Evolutionary conservation across 2,113 vertebrate species (phyloP), one percentile per base, ranked within the genome.

Genomic region (Osmerus mordax): DNA sequence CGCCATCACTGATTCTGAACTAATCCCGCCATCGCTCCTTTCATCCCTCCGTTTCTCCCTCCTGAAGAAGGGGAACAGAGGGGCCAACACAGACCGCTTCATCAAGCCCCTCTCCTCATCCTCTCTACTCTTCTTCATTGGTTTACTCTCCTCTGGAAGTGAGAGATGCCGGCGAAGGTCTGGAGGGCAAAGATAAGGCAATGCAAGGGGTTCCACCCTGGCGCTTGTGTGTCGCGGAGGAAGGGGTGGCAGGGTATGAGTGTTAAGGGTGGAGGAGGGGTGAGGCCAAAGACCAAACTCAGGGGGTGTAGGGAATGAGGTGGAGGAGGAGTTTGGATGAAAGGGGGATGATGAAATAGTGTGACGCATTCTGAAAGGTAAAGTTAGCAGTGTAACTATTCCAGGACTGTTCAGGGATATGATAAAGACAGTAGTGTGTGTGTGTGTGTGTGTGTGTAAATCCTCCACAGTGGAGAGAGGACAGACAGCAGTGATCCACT

Each of bases 181-280:
- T 82, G 77, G 73, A 76, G 76, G 69, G 67, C 67, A 76, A 78
- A 78, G 77, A 86, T 85, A 83, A 83, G 69, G 66, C 61, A 59
- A 59, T 70, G 72, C 52, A 23, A 6, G 47, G 41, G 41, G 41
- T 47, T 47, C 41, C 41, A 11, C 41, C 6, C 41, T 47, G 41
- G 41, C 2, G 41, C 9, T 47, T 47, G 41, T 11, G 41, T 47
- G 25, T 28, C 25, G 25, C 25, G 25, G 5, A 47, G 41, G 41
- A 7, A 47, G 7, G 32, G n/a, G 54, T 4, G 54, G n/a, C 15
- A 56, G 54, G n/a, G 25, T 21, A 28, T 15, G 60, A 56, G 54
- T 8, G 54, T 15, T 56, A 56, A 15, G 5, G 54, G 16, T 54
- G 16, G 53, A 18, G 14, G 54, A 16, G 14, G 54, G 14, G 2